These are phyloP conservation scores for Bombus superbus DNA, from an alignment of 1,140 invertebrate species.

Conservation along the genomic window DNA sequence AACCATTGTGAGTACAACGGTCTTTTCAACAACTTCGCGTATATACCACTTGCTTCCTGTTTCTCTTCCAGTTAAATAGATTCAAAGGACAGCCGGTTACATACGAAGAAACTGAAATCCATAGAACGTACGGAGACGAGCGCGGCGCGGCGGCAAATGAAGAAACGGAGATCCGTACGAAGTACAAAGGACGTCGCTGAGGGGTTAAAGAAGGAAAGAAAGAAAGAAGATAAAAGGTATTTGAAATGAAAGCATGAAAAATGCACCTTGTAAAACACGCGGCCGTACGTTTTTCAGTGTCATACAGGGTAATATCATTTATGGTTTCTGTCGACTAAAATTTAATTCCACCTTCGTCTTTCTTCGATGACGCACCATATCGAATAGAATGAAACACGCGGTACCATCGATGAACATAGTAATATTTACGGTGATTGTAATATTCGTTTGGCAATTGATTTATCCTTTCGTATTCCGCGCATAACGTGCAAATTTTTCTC, in stretches of 20 bases:
- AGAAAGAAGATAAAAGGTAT: neutral
- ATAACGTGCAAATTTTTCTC: too few species aligned
- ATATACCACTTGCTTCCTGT: too few species aligned
- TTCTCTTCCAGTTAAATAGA: neutral
- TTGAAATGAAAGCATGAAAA: neutral
- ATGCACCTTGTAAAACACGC: neutral
- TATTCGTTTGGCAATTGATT: too few species aligned
- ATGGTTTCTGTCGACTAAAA: neutral
- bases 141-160: neutral
- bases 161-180: neutral
- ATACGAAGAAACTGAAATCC: slow-evolving; percentile 2
- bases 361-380: too few species aligned
- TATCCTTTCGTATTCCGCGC: too few species aligned
- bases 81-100: neutral
- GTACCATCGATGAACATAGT: too few species aligned
- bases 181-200: neutral
- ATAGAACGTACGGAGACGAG: neutral
- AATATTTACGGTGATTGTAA: too few species aligned
- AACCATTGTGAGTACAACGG: neutral
- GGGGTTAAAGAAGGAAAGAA: neutral
- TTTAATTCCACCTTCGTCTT: too few species aligned
- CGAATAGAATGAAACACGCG: too few species aligned
- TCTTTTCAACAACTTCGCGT: neutral
- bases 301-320: neutral
- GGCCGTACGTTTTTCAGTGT: neutral